Base-by-base conservation (phyloP, 2,888 invertebrate genomes). In the Chironomus tentans region DNA sequence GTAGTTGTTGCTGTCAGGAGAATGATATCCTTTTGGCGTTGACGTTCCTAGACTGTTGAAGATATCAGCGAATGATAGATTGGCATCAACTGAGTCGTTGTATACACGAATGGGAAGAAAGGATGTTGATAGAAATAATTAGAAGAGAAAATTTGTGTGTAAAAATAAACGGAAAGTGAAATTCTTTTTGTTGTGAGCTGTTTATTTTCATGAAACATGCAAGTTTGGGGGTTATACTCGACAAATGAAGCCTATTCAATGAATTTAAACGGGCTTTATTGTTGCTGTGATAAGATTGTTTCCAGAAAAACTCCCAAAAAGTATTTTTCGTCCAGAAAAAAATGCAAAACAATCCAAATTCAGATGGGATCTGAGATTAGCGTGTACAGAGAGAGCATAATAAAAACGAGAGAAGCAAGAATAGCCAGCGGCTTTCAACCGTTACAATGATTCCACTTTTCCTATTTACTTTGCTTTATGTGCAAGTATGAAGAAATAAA, bases 351-450 rank as follows among this genome's bases (percentile, higher is more conserved):
- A 28, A 24, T 3, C 4, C 24, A 1, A 28, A 38, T 38, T 38
- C 38, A 38, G 38, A 38, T 38, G 38, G 38, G 38, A 38, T 38
- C 10, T 10, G 21, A 21, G 65, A 65, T 28, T 46, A 46, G 68
- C 68, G 68, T 68, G 46, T 46, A 22, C n/a, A 50, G 18, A 68
- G 68, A 13, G 28, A 15, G 6, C 6, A 18, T 4, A 18, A 13
- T 22, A 21, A 18, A 5, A 68, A 68, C 15, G 28, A 38, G 18
- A 46, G 68, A 28, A 21, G n/a, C n/a, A 12, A 10, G 38, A n/a
- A 38, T 68, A 13, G 68, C 68, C 46, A 28, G 68, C 38, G 68
- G 68, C 68, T 68, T 38, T 68, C 68, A 68, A 68, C 68, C 68
- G 46, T 68, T 38, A 68, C 68, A 28, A 65, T 24, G 21, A 21